Conservation (phyloP, 2,888 invertebrate genomes). For the Caenorhabditis sp. region DNA sequence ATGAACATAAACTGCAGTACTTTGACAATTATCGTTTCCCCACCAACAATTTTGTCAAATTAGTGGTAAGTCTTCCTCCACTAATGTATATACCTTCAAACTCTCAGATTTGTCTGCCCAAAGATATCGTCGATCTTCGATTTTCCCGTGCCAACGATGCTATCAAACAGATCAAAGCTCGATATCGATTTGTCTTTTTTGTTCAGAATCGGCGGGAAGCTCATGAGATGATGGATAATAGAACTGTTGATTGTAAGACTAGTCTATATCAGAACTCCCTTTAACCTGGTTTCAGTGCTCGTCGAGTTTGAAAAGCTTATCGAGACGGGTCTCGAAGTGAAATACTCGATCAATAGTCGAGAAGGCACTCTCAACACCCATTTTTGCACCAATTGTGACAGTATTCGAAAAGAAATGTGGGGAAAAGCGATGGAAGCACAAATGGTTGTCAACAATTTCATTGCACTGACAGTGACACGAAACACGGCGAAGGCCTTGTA, state of each 20-base stretch:
- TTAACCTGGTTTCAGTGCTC: neutral
- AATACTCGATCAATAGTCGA: neutral
- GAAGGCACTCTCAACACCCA: neutral
- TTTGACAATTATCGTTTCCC: neutral
- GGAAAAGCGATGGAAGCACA: slow-evolving; percentile 28
- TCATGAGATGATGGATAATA: neutral
- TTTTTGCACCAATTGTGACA: slow-evolving; percentile 25
- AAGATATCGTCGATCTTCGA: neutral
- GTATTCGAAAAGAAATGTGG: slow-evolving; percentile 16
- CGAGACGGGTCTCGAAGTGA: neutral
- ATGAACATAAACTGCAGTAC: neutral
- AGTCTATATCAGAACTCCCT: too few species aligned
- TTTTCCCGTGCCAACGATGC: neutral
- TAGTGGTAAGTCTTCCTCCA: neutral
- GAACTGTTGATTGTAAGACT: neutral
- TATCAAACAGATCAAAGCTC: neutral
- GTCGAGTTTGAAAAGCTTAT: neutral
- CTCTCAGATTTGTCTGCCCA: neutral
- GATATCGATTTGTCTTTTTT: neutral
- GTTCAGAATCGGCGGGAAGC: neutral
- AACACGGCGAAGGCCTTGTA: neutral
- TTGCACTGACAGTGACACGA: slow-evolving; percentile 12
- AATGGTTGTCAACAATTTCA: slow-evolving; percentile 20
- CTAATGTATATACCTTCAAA: too few species aligned
- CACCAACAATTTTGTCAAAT: neutral